Evolutionary conservation across 2,888 invertebrate genomes (phyloP), one percentile per base, ranked within the genome.

Genomic region (Andrena dorsata): DNA sequence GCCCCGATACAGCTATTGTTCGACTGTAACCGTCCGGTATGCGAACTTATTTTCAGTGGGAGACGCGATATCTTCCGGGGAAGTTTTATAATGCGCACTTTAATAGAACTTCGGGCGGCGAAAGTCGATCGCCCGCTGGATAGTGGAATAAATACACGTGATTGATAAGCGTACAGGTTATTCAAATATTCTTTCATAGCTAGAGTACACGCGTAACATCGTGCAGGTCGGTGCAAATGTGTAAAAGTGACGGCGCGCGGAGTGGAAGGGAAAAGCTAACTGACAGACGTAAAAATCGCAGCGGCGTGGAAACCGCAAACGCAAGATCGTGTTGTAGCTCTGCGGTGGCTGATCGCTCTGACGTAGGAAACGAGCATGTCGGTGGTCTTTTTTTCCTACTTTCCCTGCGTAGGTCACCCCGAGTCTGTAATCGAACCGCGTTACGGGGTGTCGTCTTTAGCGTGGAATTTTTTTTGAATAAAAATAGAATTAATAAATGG

Each of bases 271-370:
- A 26, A 32, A 41, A 51, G 32, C n/a, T 28, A 8, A 6, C 28
- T 20, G 20, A 16, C 13, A 13, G 8, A 47, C 7, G 7, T 60
- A 60, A 80, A 76, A 26, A n/a, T 58, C 16, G 56, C 28, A 8
- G 47, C n/a, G 32, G 49, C 23, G 51, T 65, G 35, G 56, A 53
- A 56, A 83, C 87, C 86, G 69, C 86, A 66, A 61, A 30, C 30
- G 49, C 32, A 66, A 35, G 84, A 84, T 84, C 74, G 47, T 70
- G 75, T 86, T 77, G 56, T 83, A 51, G 60, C 47, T 23, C n/a
- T 82, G 83, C 63, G 80, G 79, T 82, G 47, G 56, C 23, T n/a
- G 53, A 60, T 30, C 70, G 26, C 35, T 13, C 26, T 16, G 30
- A 56, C 20, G 13, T 20, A n/a, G 2, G 20, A 65, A 75, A 80